Conservation (phyloP, 1,140 invertebrate species). For the Potamilus streckersoni region DNA sequence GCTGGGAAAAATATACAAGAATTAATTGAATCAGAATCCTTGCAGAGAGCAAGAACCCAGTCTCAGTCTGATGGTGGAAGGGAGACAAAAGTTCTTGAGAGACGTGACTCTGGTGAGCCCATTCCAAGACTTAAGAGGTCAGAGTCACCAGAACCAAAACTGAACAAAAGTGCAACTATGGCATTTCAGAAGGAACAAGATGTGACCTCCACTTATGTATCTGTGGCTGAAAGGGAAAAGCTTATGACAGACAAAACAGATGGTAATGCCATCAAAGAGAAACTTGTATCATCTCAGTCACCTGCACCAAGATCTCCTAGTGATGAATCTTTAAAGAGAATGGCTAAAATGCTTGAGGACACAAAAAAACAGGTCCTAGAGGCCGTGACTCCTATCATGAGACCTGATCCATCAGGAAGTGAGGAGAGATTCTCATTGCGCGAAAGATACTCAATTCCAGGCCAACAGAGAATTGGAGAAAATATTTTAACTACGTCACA, state of each 20-base stretch:
- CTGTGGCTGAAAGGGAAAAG: constrained; percentile 22
- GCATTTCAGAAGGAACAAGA: constrained; percentile 10
- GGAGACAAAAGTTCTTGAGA: background rate
- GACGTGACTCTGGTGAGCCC: constrained; percentile 8
- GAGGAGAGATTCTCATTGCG: constrained; percentile 27
- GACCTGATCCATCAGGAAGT: constrained; percentile 30
- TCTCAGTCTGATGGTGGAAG: background rate
- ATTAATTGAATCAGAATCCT: constrained; percentile 28
- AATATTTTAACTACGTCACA: no score
- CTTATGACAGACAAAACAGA: constrained; percentile 17
- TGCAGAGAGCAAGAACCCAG: constrained; percentile 11
- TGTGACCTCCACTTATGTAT: constrained; percentile 10
- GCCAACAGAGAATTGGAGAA: no score
- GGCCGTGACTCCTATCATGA: constrained; percentile 13
- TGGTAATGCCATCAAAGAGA: background rate
- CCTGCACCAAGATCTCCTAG: constrained; percentile 17
- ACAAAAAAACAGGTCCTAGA: constrained; percentile 24
- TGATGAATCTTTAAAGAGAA: constrained; percentile 25
- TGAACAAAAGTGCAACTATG: background rate
- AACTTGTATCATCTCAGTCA: background rate
- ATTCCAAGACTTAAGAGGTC: constrained; percentile 12
- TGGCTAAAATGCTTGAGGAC: constrained; percentile 27
- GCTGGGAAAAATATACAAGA: constrained; percentile 26
- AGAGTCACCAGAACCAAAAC: constrained; percentile 19
- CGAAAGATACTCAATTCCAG: constrained; percentile 7